Evolutionary conservation across 1,140 invertebrate species (phyloP), one percentile per base, ranked within the genome.

Genomic region (Chironomus striatipennis): DNA sequence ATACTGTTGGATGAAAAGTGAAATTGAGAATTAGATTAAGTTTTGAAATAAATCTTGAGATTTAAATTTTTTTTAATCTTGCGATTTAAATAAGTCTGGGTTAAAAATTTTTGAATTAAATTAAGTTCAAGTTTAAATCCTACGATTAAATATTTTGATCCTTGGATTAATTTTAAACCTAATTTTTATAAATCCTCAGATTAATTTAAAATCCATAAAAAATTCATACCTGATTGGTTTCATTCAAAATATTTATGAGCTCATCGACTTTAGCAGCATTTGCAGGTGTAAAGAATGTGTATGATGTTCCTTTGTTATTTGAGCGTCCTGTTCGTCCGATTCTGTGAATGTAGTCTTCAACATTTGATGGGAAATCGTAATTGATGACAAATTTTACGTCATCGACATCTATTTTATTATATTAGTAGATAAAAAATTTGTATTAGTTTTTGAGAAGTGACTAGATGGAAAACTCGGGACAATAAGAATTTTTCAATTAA

Each of bases 311-410:
- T 7, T 89, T 91, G 76, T 91, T 90, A 77, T 91, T 89, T 64
- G 90, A 90, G 43, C 94, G 87, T 21, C 91, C 94, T 42, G 94
- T 96, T 76, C 94, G 87, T 3, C 94, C 94, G 81, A 96, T 96
- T 76, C 94, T 88, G 79, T 96, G 94, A 74, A 96, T 91, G 84
- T 96, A 96, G 83, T 96, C 94, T 84, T 96, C 94, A 15, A 91
- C 92, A 80, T 91, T 91, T 79, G 90, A 92, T 18, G 94, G 94
- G 83, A 94, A 96, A 83, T 96, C 94, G 86, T 91, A 93, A 85
- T 96, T 96, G 83, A 96, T 93, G 76, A 96, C 94, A 88, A 92
- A 94, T 83, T 94, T 94, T 81, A 96, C 92, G 84, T 96, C 93
- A 78, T 93, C 90, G 80, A 96, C 93, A 87, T 96, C 93, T 94